Base-by-base conservation (phyloP, 1,140 invertebrate species). In the Drosophila cardini region DNA sequence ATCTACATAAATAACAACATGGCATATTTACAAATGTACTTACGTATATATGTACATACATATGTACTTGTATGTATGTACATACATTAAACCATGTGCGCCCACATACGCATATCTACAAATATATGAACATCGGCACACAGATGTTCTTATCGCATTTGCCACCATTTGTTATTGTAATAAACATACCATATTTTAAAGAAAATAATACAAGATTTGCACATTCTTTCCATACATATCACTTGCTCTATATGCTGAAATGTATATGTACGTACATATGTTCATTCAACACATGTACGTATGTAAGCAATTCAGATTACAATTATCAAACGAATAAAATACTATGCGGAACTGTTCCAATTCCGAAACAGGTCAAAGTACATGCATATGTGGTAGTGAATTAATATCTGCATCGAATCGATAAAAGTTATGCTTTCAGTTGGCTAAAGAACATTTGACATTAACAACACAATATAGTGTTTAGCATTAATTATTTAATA, bases 31-130 rank as follows among this genome's bases (percentile, higher is more conserved):
- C 18, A 21, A n/a, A 52, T 16, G 32, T 52, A 36, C n/a, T 5
- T 55, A 55, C 34, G 38, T 55, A 40, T 11, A 10, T 55, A 55
- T 21, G 13, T 56, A n/a, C 16, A 56, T 53, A 40, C 36, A n/a
- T 15, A 57, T 52, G 18, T 13, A 55, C 18, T 4, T 46, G 43
- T 21, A 10, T 46, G 43, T 21, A 10, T 46, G 13, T 46, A 46
- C 21, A 26, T 26, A 26, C 21, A 26, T 26, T 26, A 7, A 45
- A 45, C 3, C 43, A 45, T 45, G 43, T 45, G 16, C 7, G 2
- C 7, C 13, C 8, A 45, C 7, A 45, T 7, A 45, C 18, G 4
- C 16, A 9, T 11, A 16, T 7, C 15, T 13, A 16, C 8, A 16
- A 16, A 43, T n/a, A 16, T 16, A 16, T 43, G 13, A 6, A 15